Evolutionary conservation across 2,888 invertebrate genomes (phyloP).

Genomic region (Lepidochrysops patricia): DNA sequence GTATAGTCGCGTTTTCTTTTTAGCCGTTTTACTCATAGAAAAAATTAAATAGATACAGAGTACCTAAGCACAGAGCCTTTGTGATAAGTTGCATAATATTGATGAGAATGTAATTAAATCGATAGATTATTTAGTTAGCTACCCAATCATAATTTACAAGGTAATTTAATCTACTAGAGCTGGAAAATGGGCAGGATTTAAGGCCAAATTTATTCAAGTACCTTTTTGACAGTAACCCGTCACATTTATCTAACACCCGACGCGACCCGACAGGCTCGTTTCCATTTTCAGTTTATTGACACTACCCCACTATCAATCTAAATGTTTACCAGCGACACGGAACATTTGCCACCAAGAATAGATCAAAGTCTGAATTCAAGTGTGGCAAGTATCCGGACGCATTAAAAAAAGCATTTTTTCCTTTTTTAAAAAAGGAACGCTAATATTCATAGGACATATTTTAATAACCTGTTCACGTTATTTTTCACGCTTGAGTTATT

Average conservation of each 20-base stretch:
- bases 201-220: neutral
- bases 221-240: neutral
- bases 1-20: no score
- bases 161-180: no score
- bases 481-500: no score
- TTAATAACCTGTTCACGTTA: neutral
- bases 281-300: constrained; percentile 30
- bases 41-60: neutral
- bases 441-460: neutral
- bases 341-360: constrained; percentile 54
- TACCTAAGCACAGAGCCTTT: neutral
- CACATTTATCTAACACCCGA: neutral
- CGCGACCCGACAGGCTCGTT: neutral
- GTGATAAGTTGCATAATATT: no score
- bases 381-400: constrained; percentile 39
- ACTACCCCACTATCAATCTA: constrained; percentile 41
- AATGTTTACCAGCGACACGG: constrained; percentile 40
- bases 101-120: no score
- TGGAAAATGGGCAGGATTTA: no score
- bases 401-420: constrained; percentile 15
- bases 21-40: no score
- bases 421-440: neutral
- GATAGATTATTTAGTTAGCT: no score
- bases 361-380: constrained; percentile 58
- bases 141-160: no score